Base-by-base conservation (phyloP, 2,888 invertebrate species). In the Stictocephala bisonia region DNA sequence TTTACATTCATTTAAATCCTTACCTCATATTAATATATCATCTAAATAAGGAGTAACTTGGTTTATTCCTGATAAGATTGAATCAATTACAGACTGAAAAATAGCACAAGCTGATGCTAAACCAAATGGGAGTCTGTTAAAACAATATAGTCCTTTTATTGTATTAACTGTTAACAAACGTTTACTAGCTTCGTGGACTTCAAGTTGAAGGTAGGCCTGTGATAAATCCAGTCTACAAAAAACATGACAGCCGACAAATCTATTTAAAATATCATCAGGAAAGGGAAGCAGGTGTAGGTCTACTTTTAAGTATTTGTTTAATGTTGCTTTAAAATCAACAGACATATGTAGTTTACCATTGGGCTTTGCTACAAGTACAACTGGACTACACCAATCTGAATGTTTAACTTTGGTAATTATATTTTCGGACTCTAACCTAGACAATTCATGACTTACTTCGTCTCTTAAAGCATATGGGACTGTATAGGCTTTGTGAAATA, bases 11-110 rank as follows among this genome's bases (percentile, higher is more conserved):
- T 3, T 13, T 4, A 48, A 18, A 13, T 44, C 44, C n/a, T 50
- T 53, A 53, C 26, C 53, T 53, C 53, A 24, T 2, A 53, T 53
- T 24, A 53, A 13, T 7, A 26, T 53, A 53, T 24, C 53, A 22
- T 26, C 53, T 7, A 53, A 27, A 53, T 53, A 53, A 26, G 7
- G 24, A 9, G 26, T 24, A 26, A 22, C 26, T 27, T n/a, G n/a
- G n/a, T n/a, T n/a, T n/a, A n/a, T n/a, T 18, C 48, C 48, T 22
- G 48, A 18, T 31, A 58, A 31, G 31, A 58, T 29, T 58, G 58
- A 58, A 11, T 58, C 58, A 31, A 58, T 58, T 7, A 58, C 58
- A 15, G 58, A 58, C n/a, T 58, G 58, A 58, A 58, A 58, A 31
- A 26, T 29, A 15, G 29, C 15, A 31, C 58, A 58, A 58, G 58